phyloP scores from a whole-genome alignment of 64 coral and sea anemone genomes.

The Anthopleura sola region DNA sequence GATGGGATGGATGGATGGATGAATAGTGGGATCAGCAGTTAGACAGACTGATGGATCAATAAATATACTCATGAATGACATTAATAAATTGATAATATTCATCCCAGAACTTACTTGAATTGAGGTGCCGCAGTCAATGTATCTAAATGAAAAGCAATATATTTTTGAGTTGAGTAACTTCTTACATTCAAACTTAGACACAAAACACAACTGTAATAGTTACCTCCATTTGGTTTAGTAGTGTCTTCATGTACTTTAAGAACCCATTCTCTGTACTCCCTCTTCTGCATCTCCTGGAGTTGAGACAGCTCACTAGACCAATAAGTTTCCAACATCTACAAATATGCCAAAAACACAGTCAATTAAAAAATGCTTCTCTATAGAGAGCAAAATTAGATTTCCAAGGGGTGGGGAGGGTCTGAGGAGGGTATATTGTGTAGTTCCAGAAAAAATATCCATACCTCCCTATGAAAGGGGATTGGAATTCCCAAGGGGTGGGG shows the following conservation, averaged over 20 bases:
- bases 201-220: too few relatives aligned
- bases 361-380: neutral
- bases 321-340: slow-evolving; percentile 91
- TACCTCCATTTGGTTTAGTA: slow-evolving; percentile 37
- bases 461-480: too few relatives aligned
- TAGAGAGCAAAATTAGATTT: neutral
- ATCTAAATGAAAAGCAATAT: neutral
- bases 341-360: neutral
- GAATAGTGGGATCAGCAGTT: neutral
- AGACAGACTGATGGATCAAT: too few relatives aligned
- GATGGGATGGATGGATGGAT: neutral
- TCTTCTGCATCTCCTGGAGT: slow-evolving; percentile 91
- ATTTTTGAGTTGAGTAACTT: neutral
- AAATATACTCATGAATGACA: neutral
- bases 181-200: too few relatives aligned
- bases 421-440: too few relatives aligned
- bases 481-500: neutral
- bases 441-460: too few relatives aligned
- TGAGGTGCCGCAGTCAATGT: neutral
- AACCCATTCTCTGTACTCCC: slow-evolving; percentile 98
- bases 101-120: slow-evolving; percentile 12
- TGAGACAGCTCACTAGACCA: slow-evolving; percentile 98
- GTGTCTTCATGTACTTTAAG: slow-evolving; percentile 94
- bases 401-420: neutral
- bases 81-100: neutral